Base-by-base conservation (phyloP, 1,140 invertebrate genomes). In the Odontomachus brunneus region DNA sequence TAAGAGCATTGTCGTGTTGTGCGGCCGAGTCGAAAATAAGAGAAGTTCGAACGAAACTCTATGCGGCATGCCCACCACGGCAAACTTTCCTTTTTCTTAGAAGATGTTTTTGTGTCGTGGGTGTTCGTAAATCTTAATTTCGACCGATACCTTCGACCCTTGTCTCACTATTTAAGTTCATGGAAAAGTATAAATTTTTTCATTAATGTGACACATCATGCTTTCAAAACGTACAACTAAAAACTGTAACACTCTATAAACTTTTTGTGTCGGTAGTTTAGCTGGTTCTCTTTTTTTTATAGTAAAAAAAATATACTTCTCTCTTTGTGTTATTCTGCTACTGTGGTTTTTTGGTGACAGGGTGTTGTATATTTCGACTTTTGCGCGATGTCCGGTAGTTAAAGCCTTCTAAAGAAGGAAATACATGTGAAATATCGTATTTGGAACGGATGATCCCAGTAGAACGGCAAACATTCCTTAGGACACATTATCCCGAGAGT, bases 1-100 rank as follows among this genome's bases (percentile, higher is more conserved):
- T 93, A 92, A 93, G 91, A 92, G 92, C 92, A 93, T 92, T 93
- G 91, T 93, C 92, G 90, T 93, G 92, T 93, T 82, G 87, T 81
- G 57, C 11, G 26, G 38, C 67, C 73, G 57, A 84, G 82, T 82
- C 76, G 85, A 88, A 92, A 93, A 92, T 92, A 93, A 91, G 89
- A 92, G 92, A 91, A 92, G 67, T 85, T 85, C 49, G 55, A 85
- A 83, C 66, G 86, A 82, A 85, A 82, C 78, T 84, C 72, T 82
- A 82, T 84, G 38, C 82, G 7, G 51, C 44, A 48, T 63, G 55
- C 57, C 60, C 67, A 48, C 67, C 51, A 65, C 49, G 66, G 60
- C 29, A 76, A 84, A 84, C 60, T 84, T 85, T 53, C 72, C 38
- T n/a, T 44, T 9, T 60, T 60, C 48, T 49, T 14, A 65, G 51